Conservation (phyloP, 2,797 vertebrate genomes). For the Synanceia verrucosa region DNA sequence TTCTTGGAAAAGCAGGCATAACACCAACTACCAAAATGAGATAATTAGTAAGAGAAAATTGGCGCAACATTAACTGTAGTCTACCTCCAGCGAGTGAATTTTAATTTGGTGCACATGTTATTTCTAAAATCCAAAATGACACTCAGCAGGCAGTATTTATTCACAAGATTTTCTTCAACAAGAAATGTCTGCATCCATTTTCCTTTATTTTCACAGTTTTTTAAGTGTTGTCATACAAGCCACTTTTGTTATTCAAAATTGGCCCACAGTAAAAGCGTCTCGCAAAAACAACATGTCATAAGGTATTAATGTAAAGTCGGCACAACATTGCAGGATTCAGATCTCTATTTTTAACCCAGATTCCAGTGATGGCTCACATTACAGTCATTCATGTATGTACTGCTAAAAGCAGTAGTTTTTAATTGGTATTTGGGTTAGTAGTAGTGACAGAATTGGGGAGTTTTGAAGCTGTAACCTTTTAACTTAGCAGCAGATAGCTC, state of each 20-base stretch:
- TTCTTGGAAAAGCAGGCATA: neutral
- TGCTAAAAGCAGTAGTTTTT: slow-evolving; percentile 48
- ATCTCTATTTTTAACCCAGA: slow-evolving; percentile 62
- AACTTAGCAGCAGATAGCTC: slow-evolving; percentile 41
- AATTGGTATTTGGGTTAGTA: slow-evolving; percentile 53
- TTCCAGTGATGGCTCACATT: slow-evolving; percentile 29
- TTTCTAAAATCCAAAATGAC: slow-evolving; percentile 3
- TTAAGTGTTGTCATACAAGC: slow-evolving; percentile 30
- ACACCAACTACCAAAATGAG: neutral
- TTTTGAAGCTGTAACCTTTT: slow-evolving; percentile 63
- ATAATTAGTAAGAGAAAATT: neutral
- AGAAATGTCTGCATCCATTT: neutral
- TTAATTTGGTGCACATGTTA: slow-evolving; percentile 16
- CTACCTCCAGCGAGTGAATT: neutral
- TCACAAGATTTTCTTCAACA: slow-evolving; percentile 14
- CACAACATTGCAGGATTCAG: slow-evolving; percentile 27
- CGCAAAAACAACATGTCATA: slow-evolving; percentile 59
- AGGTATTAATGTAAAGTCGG: slow-evolving; percentile 60
- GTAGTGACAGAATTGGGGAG: slow-evolving; percentile 61
- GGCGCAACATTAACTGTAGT: neutral
- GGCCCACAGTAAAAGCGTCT: slow-evolving; percentile 32
- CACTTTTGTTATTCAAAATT: slow-evolving; percentile 52
- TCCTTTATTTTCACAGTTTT: slow-evolving; percentile 14
- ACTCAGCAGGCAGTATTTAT: slow-evolving; percentile 2
- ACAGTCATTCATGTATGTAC: slow-evolving; percentile 30